Conservation (phyloP, 2,113 vertebrate species). For the Gasterosteus aculeatus region DNA sequence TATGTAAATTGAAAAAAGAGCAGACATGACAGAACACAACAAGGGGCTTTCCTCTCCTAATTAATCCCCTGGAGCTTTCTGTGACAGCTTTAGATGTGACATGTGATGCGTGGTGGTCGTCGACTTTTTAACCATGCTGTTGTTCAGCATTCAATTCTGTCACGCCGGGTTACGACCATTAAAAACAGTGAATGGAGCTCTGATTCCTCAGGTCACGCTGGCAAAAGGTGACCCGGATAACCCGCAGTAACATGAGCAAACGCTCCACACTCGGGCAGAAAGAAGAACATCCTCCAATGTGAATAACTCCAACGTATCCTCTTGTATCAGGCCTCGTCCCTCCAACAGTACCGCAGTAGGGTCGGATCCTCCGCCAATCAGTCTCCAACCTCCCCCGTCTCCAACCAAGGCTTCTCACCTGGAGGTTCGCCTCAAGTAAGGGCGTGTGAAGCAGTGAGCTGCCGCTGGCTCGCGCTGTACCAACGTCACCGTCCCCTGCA, state of each 20-base stretch:
- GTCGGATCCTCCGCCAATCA: conserved; percentile 95
- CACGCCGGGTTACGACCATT: neutral
- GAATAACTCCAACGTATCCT: conserved; percentile 82
- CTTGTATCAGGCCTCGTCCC: conserved; percentile 87
- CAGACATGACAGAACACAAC: conserved; percentile 10
- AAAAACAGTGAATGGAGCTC: neutral
- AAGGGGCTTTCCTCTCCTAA: conserved; percentile 33
- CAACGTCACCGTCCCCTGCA: conserved; percentile 53
- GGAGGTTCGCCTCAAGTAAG: conserved; percentile 98
- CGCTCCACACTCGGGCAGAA: neutral
- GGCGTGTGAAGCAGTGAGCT: conserved; percentile 73
- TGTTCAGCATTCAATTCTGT: neutral
- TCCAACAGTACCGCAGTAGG: conserved; percentile 95
- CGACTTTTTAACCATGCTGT: conserved; percentile 6
- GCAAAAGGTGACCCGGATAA: neutral
- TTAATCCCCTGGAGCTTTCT: conserved; percentile 40
- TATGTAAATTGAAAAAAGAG: neutral
- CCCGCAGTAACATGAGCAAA: conserved; percentile 2
- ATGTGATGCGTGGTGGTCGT: conserved; percentile 6
- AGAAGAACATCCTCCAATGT: conserved; percentile 19
- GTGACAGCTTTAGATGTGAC: neutral
- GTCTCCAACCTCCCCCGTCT: conserved; percentile 97
- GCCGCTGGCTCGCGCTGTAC: conserved; percentile 40
- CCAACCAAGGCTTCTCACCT: conserved; percentile 98
- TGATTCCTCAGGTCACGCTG: conserved; percentile 1